Conservation (phyloP, 1,140 invertebrate genomes). For the Dinoponera quadriceps region DNA sequence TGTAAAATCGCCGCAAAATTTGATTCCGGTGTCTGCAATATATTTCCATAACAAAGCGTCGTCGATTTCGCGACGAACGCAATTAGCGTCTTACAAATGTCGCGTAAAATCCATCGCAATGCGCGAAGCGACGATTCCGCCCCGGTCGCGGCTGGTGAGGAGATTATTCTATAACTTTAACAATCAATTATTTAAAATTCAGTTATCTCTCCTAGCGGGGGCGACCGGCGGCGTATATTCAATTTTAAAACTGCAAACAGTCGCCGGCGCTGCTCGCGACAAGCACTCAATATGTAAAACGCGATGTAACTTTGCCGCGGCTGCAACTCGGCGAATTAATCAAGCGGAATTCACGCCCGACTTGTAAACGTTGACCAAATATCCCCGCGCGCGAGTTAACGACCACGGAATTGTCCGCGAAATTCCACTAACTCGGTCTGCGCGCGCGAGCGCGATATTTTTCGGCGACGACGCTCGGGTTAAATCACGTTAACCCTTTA, state of each 20-base stretch:
- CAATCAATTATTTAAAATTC: slow-evolving; percentile 60
- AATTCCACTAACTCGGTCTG: slow-evolving; percentile 67
- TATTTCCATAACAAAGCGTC: slow-evolving; percentile 40
- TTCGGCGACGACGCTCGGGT: slow-evolving; percentile 39
- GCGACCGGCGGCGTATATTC: slow-evolving; percentile 38
- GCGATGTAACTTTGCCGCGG: slow-evolving; percentile 58
- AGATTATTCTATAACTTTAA: slow-evolving; percentile 61
- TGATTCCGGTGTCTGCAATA: neutral
- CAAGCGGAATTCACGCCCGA: slow-evolving; percentile 59
- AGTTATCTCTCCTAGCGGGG: slow-evolving; percentile 41
- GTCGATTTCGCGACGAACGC: slow-evolving; percentile 17
- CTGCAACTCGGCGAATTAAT: slow-evolving; percentile 50
- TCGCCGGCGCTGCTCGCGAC: slow-evolving; percentile 33
- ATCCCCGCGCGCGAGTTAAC: slow-evolving; percentile 58
- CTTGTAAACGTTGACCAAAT: slow-evolving; percentile 62
- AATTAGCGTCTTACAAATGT: neutral
- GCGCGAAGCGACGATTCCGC: neutral
- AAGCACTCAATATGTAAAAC: slow-evolving; percentile 60
- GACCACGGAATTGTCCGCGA: slow-evolving; percentile 53
- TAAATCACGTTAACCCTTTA: slow-evolving; percentile 46
- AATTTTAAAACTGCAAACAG: slow-evolving; percentile 61
- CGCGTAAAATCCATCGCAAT: slow-evolving; percentile 9
- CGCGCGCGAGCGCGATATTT: slow-evolving; percentile 29
- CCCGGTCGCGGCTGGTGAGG: neutral
- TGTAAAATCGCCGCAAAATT: neutral